Conservation (phyloP, 2,797 vertebrate genomes). For the Typhlichthys eigenmanni region DNA sequence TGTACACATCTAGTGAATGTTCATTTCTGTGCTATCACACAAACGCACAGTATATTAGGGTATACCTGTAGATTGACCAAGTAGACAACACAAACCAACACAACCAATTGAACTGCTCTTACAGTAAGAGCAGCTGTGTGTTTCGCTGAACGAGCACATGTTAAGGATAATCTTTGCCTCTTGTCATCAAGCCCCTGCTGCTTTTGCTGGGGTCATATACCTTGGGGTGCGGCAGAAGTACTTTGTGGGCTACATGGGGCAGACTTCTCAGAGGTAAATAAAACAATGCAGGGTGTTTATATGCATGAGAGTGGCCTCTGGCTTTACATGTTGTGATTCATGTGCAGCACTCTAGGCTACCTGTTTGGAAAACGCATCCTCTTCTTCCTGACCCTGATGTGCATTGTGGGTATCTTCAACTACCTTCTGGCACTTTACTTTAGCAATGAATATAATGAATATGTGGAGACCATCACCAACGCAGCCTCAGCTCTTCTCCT, state of each 20-base stretch:
- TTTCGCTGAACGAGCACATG: too few relatives aligned
- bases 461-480: constrained; percentile 83
- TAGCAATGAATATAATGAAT: constrained; percentile 84
- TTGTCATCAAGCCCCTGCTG: constrained; percentile 81
- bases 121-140: too few relatives aligned
- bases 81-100: too few relatives aligned
- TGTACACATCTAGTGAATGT: too few relatives aligned
- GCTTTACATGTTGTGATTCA: not conserved
- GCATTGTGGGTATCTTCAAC: constrained; percentile 87
- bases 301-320: rapidly evolving
- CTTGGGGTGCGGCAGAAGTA: constrained; percentile 93
- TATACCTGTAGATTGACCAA: too few relatives aligned
- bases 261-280: constrained; percentile 89
- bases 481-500: constrained; percentile 88
- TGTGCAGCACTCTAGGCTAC: constrained; percentile 88
- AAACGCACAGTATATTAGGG: too few relatives aligned
- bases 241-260: constrained; percentile 92
- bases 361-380: constrained; percentile 93
- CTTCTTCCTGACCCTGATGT: constrained; percentile 89
- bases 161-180: not conserved
- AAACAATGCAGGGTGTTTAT: not conserved
- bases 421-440: constrained; percentile 79
- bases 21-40: too few relatives aligned
- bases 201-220: constrained; percentile 92
- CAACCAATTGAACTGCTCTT: too few relatives aligned